Evolutionary conservation across 2,797 vertebrate genomes (phyloP).

Genomic region (Enoplosus armatus): DNA sequence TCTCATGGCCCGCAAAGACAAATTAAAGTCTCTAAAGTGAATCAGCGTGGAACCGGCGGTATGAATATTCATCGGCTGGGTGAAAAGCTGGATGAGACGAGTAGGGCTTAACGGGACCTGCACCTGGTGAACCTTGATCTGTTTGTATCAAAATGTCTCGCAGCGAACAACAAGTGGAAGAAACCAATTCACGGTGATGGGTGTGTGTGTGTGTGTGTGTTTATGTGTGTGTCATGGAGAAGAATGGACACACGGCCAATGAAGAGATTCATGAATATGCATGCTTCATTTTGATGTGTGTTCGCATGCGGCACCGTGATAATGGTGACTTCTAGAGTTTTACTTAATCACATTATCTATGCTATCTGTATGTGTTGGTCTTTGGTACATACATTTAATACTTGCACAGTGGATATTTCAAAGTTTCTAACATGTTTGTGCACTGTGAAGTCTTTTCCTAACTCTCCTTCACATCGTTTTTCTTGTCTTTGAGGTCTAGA

Average conservation of each 20-base stretch:
- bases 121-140: conserved; percentile 81
- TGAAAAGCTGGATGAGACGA: conserved; percentile 70
- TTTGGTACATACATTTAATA: neutral
- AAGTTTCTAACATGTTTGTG: too few species aligned
- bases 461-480: neutral
- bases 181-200: conserved; percentile 25
- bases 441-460: too few species aligned
- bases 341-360: neutral
- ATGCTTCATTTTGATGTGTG: neutral
- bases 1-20: conserved; percentile 35
- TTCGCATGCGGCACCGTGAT: neutral
- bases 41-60: conserved; percentile 48
- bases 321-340: neutral
- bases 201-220: conserved; percentile 7
- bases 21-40: conserved; percentile 56
- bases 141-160: conserved; percentile 51
- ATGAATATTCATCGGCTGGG: conserved; percentile 83
- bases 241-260: neutral
- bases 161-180: conserved; percentile 45
- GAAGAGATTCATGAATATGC: conserved; percentile 27
- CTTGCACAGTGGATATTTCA: too few species aligned
- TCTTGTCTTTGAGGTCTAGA: neutral
- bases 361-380: neutral
- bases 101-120: conserved; percentile 73
- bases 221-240: conserved; percentile 10